A percentile compares a stretch with the other conserved stretches of the same genome.
Evolutionary conservation across 2,888 invertebrate species (phyloP).

Genomic region (Caenorhabditis doughertyi): DNA sequence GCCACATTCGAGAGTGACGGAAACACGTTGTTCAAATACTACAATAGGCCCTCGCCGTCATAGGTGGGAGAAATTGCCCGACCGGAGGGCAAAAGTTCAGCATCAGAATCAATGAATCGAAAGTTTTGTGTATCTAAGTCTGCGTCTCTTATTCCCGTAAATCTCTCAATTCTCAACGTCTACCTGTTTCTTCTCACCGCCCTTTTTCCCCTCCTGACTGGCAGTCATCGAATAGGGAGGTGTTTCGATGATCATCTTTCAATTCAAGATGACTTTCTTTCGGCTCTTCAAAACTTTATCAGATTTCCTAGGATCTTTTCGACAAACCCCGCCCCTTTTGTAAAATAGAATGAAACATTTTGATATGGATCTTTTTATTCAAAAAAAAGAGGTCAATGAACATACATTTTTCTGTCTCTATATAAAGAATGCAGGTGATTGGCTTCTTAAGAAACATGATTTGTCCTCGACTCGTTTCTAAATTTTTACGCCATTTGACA

Average conservation of each 20-base stretch:
- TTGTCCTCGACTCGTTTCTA: constrained; percentile 17
- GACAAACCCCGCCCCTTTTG: constrained; percentile 5
- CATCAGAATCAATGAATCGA: constrained; percentile 63
- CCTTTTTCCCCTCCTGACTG: neutral
- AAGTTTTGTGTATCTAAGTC: constrained; percentile 28
- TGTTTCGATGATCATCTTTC: constrained; percentile 49
- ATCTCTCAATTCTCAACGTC: constrained; percentile 21
- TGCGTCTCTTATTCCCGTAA: constrained; percentile 16
- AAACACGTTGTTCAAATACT: constrained; percentile 32
- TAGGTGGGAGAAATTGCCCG: neutral
- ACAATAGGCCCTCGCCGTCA: no score
- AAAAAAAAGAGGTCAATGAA: neutral
- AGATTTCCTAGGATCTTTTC: constrained; percentile 1
- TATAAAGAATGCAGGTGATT: constrained; percentile 23
- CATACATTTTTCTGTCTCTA: neutral
- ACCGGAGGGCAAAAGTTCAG: constrained; percentile 57
- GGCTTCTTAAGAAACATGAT: constrained; percentile 4
- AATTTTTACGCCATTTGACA: neutral
- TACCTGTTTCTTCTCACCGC: constrained; percentile 32
- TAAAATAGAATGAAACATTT: neutral
- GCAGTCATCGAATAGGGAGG: neutral
- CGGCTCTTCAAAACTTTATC: neutral
- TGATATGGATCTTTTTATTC: neutral
- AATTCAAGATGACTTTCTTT: neutral
- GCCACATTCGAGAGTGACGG: neutral